Percentiles rank a stretch among this genome's conserved stretches.
These are phyloP conservation scores for Patella ulyssiponensis DNA, from an alignment of 2,888 invertebrate genomes.

Conservation along the genomic window DNA sequence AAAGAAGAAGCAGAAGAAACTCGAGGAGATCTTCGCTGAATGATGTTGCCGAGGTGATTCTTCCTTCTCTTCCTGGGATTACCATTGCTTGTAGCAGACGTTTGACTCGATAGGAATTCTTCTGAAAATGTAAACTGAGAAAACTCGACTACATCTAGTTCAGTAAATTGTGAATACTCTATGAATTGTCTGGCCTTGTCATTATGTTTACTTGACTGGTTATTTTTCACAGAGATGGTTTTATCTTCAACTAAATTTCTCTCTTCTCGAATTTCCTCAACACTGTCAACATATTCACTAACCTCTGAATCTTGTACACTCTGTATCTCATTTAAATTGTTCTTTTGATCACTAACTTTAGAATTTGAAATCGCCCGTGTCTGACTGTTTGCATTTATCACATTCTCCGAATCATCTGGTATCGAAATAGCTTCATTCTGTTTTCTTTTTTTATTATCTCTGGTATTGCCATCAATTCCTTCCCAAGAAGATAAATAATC, in stretches of 20 bases:
- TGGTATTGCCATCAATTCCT: neutral
- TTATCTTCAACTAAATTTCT: neutral
- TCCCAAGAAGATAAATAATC: neutral
- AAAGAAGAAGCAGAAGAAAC: constrained; percentile 17
- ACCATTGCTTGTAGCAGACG: neutral
- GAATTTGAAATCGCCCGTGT: neutral
- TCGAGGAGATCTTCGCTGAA: constrained; percentile 41
- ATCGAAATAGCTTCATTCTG: neutral
- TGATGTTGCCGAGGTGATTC: constrained; percentile 25
- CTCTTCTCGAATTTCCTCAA: neutral
- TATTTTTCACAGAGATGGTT: constrained; percentile 2
- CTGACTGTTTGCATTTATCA: neutral
- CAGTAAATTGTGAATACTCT: constrained; percentile 37
- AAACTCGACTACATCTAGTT: constrained; percentile 40
- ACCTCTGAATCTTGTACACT: neutral
- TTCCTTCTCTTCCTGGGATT: neutral
- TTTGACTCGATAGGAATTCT: constrained; percentile 34
- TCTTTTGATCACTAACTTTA: neutral
- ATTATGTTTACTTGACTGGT: neutral
- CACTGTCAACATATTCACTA: neutral
- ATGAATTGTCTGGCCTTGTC: neutral
- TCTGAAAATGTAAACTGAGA: constrained; percentile 40
- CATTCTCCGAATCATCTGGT: neutral
- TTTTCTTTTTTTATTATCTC: too few species aligned
- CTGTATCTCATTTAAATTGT: neutral